Evolutionary conservation across 2,113 vertebrate species (phyloP).

Genomic region (Neoarius graeffei): DNA sequence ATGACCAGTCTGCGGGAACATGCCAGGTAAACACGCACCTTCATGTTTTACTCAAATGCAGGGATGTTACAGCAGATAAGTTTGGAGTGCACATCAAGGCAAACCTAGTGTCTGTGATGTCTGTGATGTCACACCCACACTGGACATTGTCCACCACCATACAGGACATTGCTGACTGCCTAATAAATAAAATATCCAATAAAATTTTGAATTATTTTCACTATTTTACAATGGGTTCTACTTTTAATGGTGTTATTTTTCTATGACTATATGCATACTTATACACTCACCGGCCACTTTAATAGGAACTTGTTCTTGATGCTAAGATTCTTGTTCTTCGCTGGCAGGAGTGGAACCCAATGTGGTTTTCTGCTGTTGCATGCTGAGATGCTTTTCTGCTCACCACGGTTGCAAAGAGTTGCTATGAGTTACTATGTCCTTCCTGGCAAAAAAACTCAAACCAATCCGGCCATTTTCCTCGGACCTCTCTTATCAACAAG

Average conservation of each 20-base stretch:
- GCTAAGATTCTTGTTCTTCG: too few relatives aligned
- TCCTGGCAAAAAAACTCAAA: too few relatives aligned
- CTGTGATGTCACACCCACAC: not conserved
- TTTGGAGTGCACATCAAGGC: not conserved
- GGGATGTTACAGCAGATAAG: slow-evolving; percentile 12
- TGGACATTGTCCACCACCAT: not conserved
- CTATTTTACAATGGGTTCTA: not conserved
- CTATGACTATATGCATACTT: not conserved
- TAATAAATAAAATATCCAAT: not conserved
- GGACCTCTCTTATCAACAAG: too few relatives aligned
- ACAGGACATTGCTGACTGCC: too few relatives aligned
- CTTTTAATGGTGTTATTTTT: not conserved
- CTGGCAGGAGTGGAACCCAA: too few relatives aligned
- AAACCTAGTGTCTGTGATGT: not conserved
- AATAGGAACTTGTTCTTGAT: too few relatives aligned
- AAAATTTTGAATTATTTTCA: not conserved
- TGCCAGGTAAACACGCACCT: slow-evolving; percentile 48
- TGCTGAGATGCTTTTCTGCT: too few relatives aligned
- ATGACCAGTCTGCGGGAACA: slow-evolving; percentile 32
- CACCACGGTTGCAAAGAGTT: too few relatives aligned
- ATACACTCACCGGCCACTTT: too few relatives aligned
- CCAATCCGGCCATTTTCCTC: too few relatives aligned
- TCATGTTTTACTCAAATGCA: slow-evolving; percentile 40
- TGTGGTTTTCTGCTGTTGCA: too few relatives aligned
- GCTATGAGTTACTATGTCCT: too few relatives aligned